phyloP scores from a whole-genome alignment of 1,140 invertebrate species.

The Ceratina japonica region DNA sequence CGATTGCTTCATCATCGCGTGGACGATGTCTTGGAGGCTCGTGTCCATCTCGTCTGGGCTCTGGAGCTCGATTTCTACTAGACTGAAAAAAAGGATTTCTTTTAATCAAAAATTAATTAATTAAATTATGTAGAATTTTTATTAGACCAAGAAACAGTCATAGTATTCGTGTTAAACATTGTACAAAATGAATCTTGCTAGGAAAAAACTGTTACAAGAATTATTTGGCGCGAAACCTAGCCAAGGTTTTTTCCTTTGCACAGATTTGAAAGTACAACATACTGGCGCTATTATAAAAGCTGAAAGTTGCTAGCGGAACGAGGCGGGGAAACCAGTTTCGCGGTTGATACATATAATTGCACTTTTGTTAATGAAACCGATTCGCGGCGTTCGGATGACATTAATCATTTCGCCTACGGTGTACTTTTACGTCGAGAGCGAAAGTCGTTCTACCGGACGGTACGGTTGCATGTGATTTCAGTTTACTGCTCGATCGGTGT shows the following conservation, averaged over 20 bases:
- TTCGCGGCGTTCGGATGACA: neutral
- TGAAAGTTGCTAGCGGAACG: no score
- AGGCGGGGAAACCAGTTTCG: no score
- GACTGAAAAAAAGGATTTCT: slow-evolving; percentile 26
- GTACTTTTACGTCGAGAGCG: neutral
- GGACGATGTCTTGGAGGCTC: slow-evolving; percentile 64
- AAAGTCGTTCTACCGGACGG: neutral
- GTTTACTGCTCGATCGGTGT: neutral
- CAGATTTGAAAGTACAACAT: no score
- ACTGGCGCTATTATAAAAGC: no score
- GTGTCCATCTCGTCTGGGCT: slow-evolving; percentile 64
- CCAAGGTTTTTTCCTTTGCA: no score
- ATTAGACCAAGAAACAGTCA: no score
- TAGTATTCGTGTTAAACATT: no score
- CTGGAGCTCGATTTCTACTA: slow-evolving; percentile 61
- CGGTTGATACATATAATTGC: neutral
- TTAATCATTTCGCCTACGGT: neutral
- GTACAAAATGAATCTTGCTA: no score
- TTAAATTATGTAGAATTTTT: neutral
- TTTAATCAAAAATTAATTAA: no score
- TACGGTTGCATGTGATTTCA: neutral
- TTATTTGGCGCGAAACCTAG: no score
- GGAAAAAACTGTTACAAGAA: neutral
- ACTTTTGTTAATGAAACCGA: neutral
- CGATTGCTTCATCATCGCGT: slow-evolving; percentile 63